Percentiles rank a stretch among this genome's conserved stretches.
Evolutionary conservation across 2,797 vertebrate genomes (phyloP).

Genomic region (Chaenodraco wilsoni): DNA sequence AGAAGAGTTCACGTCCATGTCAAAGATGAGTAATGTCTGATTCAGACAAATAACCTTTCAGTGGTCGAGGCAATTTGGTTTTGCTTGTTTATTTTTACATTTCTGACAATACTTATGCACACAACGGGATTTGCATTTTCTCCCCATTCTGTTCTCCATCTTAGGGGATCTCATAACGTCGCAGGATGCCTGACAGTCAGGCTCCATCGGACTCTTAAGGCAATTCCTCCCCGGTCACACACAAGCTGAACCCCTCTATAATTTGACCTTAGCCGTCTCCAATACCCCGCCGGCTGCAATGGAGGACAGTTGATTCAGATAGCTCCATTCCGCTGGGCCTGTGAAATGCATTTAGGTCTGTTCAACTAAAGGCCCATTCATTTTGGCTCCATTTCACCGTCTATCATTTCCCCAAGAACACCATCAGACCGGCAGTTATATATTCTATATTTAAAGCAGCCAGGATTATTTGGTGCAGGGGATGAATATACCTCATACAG

Average conservation of each 20-base stretch:
- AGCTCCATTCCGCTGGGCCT: conserved; percentile 71
- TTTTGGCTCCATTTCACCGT: conserved; percentile 72
- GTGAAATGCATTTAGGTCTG: conserved; percentile 78
- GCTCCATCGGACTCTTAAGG: conserved; percentile 45
- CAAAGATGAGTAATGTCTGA: conserved; percentile 35
- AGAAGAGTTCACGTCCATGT: conserved; percentile 16
- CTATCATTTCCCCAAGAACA: conserved; percentile 70
- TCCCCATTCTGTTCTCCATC: conserved; percentile 5
- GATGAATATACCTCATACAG: conserved; percentile 64
- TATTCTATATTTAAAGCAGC: conserved; percentile 78
- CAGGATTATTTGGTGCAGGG: conserved; percentile 68
- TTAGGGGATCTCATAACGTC: conserved; percentile 13
- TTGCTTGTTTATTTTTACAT: conserved; percentile 23
- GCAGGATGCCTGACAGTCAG: conserved; percentile 29
- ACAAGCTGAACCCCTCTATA: conserved; percentile 63
- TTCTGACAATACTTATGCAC: conserved; percentile 22
- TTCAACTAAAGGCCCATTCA: conserved; percentile 72
- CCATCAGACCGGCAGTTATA: conserved; percentile 71
- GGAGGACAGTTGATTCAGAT: conserved; percentile 79
- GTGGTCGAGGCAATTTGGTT: not conserved
- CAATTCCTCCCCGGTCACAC: conserved; percentile 61
- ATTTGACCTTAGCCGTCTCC: conserved; percentile 78
- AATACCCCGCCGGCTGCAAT: conserved; percentile 72
- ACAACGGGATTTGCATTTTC: not conserved
- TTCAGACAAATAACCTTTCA: conserved; percentile 24